These are phyloP conservation scores for Podabrus alpinus DNA, from an alignment of 2,888 invertebrate genomes.

Conservation along the genomic window DNA sequence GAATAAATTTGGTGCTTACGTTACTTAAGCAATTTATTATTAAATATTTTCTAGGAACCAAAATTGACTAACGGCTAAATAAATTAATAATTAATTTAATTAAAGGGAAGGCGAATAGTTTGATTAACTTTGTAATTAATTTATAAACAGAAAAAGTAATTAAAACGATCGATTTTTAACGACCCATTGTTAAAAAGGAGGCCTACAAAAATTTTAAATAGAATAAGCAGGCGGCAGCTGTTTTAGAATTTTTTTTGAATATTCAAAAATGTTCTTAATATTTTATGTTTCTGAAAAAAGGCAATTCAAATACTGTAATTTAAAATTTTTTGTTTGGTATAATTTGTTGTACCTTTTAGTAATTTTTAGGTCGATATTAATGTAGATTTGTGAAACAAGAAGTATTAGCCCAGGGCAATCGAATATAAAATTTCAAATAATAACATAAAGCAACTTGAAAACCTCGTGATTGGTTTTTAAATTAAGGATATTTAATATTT, in stretches of 20 bases:
- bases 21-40: not conserved
- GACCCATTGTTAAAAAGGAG: not conserved
- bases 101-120: not conserved
- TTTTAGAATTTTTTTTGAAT: no score
- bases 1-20: not conserved
- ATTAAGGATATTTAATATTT: not conserved
- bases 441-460: not conserved
- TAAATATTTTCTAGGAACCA: not conserved
- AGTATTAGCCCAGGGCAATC: not conserved
- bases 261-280: not conserved
- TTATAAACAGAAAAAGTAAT: not conserved
- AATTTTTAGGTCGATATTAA: not conserved
- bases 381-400: not conserved
- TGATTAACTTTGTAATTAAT: not conserved
- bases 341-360: not conserved
- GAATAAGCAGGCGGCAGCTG: not conserved
- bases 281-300: not conserved
- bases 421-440: constrained; percentile 5
- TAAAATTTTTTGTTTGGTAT: not conserved
- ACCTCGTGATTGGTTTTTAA: not conserved
- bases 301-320: not conserved
- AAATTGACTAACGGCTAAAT: not conserved
- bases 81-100: not conserved
- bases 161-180: not conserved
- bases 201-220: not conserved